Base-by-base conservation (phyloP, 2,113 vertebrate species). In the Heloderma charlesbogerti region DNA sequence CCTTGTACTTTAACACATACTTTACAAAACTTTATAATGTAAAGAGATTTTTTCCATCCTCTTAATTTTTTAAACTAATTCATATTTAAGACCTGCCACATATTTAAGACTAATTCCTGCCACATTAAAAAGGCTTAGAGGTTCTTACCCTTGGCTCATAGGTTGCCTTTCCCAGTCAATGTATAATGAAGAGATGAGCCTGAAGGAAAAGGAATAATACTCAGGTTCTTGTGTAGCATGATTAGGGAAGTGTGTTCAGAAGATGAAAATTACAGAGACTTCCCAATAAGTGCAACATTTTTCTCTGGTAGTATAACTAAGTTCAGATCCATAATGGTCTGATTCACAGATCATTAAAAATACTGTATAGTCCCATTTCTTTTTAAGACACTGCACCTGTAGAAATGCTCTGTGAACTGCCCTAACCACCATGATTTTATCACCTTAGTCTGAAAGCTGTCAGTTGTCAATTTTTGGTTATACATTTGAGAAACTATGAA, bases 391-490 rank as follows among this genome's bases (percentile, higher is more conserved):
- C 79, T n/a, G 57, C 10, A 69, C 22, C 83, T 43, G 12, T 75
- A 57, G 34, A 87, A 60, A 72, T 51, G 31, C 4, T 31, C 25
- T 57, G 40, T 0, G 80, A 34, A 89, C 80, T 84, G 89, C 84
- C n/a, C 7, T 72, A 43, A 25, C 69, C n/a, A 40, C 20, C 57
- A 48, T 45, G 43, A 69, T 40, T 87, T 40, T 75, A 25, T 34
- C 71, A 51, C 20, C 10, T 6, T 75, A 57, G 57, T 45, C 25
- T 29, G 48, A 57, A 75, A 75, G 3, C 48, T 75, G 79, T 83
- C 67, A 93, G 48, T 72, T 84, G 66, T 88, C 90, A 84, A 83
- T 63, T 37, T 48, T 69, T 88, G 40, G 69, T 78, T 45, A 93
- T 74, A 88, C 78, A 80, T 29, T 89, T 92, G 67, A 89, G 0